A percentile compares a stretch with the other conserved stretches of the same genome.
Evolutionary conservation across 2,797 vertebrate species (phyloP).

Genomic region (Hydrolagus colliei): DNA sequence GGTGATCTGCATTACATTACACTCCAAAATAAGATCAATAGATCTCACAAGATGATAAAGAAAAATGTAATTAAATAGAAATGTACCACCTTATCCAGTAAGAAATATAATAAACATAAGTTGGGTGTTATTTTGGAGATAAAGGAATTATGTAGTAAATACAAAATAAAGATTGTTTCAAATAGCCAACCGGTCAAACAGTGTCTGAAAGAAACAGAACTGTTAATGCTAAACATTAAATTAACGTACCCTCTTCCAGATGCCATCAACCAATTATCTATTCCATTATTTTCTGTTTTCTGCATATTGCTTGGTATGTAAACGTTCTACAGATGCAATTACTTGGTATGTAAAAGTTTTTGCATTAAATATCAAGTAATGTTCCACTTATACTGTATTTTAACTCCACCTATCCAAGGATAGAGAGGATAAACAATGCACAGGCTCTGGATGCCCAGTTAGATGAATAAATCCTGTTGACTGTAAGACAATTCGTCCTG

Average conservation of each 20-base stretch:
- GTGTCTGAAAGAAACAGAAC: too few relatives aligned
- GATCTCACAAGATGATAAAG: neutral
- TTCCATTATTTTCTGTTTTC: too few relatives aligned
- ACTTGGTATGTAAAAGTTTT: too few relatives aligned
- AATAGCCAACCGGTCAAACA: too few relatives aligned
- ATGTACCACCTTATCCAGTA: neutral
- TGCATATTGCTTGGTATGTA: too few relatives aligned
- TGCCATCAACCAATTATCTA: too few relatives aligned
- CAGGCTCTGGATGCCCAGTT: neutral
- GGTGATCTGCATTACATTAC: neutral
- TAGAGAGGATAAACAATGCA: neutral
- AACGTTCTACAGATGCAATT: too few relatives aligned
- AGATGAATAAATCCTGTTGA: neutral
- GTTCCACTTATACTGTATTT: neutral
- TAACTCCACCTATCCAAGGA: rapidly evolving
- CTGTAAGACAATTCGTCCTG: slow-evolving; percentile 21
- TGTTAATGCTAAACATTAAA: too few relatives aligned
- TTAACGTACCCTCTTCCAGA: too few relatives aligned
- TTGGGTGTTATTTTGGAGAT: too few relatives aligned
- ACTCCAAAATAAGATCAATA: neutral
- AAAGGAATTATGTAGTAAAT: too few relatives aligned
- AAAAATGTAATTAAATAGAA: neutral
- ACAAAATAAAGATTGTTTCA: too few relatives aligned
- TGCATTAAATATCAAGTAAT: neutral
- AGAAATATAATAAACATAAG: slow-evolving; percentile 3